Conservation (phyloP, 1,140 invertebrate species). For the Scaptomyza montana region DNA sequence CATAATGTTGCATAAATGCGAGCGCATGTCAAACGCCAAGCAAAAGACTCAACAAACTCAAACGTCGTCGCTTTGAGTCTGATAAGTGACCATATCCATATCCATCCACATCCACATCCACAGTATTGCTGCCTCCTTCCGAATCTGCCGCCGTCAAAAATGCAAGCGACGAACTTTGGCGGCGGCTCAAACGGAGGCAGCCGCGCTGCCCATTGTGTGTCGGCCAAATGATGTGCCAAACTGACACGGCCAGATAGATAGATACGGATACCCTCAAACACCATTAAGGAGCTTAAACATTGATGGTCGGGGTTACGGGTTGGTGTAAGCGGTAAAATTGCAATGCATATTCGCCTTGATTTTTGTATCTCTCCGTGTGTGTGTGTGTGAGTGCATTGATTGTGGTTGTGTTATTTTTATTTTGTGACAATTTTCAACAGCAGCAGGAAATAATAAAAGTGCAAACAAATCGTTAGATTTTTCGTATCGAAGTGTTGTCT, state of each 20-base stretch:
- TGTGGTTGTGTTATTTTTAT: slow-evolving; percentile 69
- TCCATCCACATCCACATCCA: slow-evolving; percentile 12
- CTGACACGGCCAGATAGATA: slow-evolving; percentile 75
- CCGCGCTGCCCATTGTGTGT: slow-evolving; percentile 61
- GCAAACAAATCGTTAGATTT: slow-evolving; percentile 81
- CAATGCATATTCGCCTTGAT: slow-evolving; percentile 36
- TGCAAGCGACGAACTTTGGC: slow-evolving; percentile 51
- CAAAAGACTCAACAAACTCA: slow-evolving; percentile 2
- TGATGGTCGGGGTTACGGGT: too few relatives aligned
- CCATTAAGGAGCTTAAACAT: slow-evolving; percentile 60
- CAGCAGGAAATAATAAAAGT: slow-evolving; percentile 80
- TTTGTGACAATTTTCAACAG: slow-evolving; percentile 74
- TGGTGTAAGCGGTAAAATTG: slow-evolving; percentile 20
- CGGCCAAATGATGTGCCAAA: slow-evolving; percentile 79
- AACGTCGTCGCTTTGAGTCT: not conserved
- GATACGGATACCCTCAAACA: slow-evolving; percentile 70
- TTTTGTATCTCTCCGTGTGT: slow-evolving; percentile 9
- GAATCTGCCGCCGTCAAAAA: slow-evolving; percentile 77
- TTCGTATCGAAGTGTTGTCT: slow-evolving; percentile 69
- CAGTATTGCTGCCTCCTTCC: slow-evolving; percentile 25
- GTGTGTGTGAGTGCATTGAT: too few relatives aligned
- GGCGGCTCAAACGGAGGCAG: slow-evolving; percentile 70
- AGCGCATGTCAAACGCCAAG: slow-evolving; percentile 64
- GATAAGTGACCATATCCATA: slow-evolving; percentile 47
- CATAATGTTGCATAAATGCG: slow-evolving; percentile 79